phyloP scores from a whole-genome alignment of 1,140 invertebrate genomes.

The Gyrodactylus bullatarudis region DNA sequence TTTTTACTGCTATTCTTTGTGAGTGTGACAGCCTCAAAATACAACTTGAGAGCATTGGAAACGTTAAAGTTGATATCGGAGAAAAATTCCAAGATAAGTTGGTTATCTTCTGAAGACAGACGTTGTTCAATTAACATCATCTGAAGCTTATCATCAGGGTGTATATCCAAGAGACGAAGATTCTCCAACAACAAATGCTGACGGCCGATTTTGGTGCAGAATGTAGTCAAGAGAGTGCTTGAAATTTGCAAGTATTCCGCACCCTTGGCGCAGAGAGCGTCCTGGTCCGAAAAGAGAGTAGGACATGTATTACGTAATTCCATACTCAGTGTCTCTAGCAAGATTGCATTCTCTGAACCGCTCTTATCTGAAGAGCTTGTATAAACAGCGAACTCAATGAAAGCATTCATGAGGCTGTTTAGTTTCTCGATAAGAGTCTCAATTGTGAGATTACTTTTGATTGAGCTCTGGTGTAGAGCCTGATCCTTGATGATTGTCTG shows the following conservation, averaged over 20 bases:
- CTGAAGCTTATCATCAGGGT: background rate
- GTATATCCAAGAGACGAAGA: background rate
- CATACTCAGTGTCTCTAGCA: background rate
- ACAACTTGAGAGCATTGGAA: background rate
- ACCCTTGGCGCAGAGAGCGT: background rate
- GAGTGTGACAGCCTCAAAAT: background rate
- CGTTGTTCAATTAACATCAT: background rate
- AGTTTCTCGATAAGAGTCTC: background rate
- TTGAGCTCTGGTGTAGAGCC: no score
- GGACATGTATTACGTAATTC: background rate
- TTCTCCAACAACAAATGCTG: background rate
- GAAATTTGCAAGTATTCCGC: background rate
- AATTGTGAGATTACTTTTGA: background rate
- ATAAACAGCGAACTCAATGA: background rate
- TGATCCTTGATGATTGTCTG: background rate
- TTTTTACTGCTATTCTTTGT: no score
- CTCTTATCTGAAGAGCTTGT: background rate
- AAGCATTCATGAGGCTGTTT: background rate
- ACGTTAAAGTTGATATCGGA: background rate
- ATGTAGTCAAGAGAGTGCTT: background rate
- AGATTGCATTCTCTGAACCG: background rate
- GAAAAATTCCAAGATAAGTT: background rate
- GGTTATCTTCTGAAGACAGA: background rate
- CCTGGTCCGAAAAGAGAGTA: background rate
- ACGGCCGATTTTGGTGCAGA: background rate